These are phyloP conservation scores for Hippasteria phrygiana DNA, from an alignment of 53 echinoderm and acorn worm species.

Conservation along the genomic window DNA sequence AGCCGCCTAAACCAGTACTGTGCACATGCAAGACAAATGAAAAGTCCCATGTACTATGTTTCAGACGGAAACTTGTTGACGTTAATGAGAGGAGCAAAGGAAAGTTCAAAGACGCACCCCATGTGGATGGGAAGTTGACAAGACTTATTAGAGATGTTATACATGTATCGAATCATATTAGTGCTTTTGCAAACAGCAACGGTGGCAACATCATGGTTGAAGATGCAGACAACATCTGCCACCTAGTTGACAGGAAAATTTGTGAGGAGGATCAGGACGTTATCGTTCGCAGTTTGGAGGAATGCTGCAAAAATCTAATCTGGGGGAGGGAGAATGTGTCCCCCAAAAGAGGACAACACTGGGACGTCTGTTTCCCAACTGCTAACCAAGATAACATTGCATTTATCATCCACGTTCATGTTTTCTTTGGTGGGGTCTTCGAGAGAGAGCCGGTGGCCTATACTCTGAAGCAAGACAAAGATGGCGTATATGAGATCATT, in stretches of 20 bases:
- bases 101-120: not conserved
- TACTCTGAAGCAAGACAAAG: not conserved
- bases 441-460: slow-evolving; percentile 6
- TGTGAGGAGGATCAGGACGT: not conserved
- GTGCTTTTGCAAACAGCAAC: slow-evolving; percentile 12
- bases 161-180: not conserved
- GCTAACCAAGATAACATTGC: not conserved
- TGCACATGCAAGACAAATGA: not conserved
- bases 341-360: slow-evolving; percentile 7
- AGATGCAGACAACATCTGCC: not conserved
- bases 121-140: not conserved
- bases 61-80: not conserved
- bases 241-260: not conserved
- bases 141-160: not conserved
- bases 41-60: not conserved
- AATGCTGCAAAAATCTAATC: not conserved
- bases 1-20: no score
- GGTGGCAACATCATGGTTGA: not conserved
- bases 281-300: not conserved
- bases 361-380: slow-evolving; percentile 17
- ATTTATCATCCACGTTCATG: not conserved
- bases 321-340: slow-evolving; percentile 18
- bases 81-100: not conserved
- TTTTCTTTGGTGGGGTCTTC: slow-evolving; percentile 28
- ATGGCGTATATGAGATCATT: not conserved